Percentiles rank a stretch among this genome's conserved stretches.
These are phyloP conservation scores for Calephelis perditalis DNA, from an alignment of 2,888 invertebrate genomes.

Conservation along the genomic window DNA sequence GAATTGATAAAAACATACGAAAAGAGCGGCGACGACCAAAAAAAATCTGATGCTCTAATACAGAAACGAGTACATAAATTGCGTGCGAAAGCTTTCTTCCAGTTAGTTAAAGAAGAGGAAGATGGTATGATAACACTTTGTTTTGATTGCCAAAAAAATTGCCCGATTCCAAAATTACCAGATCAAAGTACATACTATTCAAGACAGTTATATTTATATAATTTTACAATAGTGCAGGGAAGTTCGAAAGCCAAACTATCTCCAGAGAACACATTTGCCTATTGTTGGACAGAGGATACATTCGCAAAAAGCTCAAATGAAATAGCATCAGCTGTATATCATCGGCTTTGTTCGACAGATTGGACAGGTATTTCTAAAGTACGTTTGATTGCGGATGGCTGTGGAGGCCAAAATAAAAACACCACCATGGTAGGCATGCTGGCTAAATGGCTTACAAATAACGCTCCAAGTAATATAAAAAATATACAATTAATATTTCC, in stretches of 20 bases:
- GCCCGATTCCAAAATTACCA: conserved; percentile 15
- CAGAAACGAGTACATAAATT: conserved; percentile 15
- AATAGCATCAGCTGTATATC: conserved; percentile 15
- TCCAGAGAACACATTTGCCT: conserved; percentile 15
- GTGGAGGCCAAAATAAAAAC: conserved; percentile 14
- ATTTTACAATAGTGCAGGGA: conserved; percentile 15
- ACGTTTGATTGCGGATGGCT: conserved; percentile 15
- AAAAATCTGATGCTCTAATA: conserved; percentile 13
- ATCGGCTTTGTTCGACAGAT: conserved; percentile 15
- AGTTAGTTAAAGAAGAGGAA: conserved; percentile 15
- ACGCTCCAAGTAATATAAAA: conserved; percentile 14
- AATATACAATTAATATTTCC: conserved; percentile 15
- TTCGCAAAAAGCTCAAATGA: conserved; percentile 14
- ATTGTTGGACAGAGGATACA: conserved; percentile 16
- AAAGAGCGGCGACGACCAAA: conserved; percentile 7
- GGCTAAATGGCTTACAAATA: conserved; percentile 14
- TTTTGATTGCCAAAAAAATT: conserved; percentile 14
- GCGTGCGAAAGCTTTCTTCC: conserved; percentile 15
- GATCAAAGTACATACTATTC: conserved; percentile 14
- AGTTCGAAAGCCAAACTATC: conserved; percentile 15
- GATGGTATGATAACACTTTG: conserved; percentile 13
- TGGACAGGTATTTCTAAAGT: conserved; percentile 13
- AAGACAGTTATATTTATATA: conserved; percentile 15
- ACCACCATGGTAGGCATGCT: conserved; percentile 15
- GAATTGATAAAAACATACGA: conserved; percentile 16